Percentiles rank a stretch among this genome's conserved stretches.
These are phyloP conservation scores for Hylaeus anthracinus DNA, from an alignment of 1,140 invertebrate genomes.

Conservation along the genomic window DNA sequence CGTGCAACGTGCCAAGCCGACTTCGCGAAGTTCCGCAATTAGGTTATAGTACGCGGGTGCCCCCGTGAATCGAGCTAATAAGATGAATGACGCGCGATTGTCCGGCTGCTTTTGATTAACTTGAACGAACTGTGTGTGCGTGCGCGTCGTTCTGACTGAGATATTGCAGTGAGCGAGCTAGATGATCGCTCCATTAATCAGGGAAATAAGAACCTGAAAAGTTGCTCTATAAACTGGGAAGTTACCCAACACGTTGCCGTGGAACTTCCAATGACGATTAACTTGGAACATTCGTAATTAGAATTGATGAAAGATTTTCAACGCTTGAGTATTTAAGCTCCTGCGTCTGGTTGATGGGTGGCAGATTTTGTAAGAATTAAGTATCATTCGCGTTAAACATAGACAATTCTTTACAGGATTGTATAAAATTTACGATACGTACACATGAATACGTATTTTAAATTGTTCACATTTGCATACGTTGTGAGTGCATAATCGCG, in stretches of 20 bases:
- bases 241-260: background rate
- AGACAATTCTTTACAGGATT: too few species aligned
- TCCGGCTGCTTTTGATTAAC: slow-evolving; percentile 48
- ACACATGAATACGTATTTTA: too few species aligned
- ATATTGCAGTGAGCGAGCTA: background rate
- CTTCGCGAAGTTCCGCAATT: slow-evolving; percentile 38
- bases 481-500: too few species aligned
- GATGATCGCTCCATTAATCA: slow-evolving; percentile 4
- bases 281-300: too few species aligned
- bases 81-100: slow-evolving; percentile 48
- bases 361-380: too few species aligned
- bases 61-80: slow-evolving; percentile 51
- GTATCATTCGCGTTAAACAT: too few species aligned
- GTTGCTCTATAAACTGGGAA: background rate
- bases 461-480: too few species aligned
- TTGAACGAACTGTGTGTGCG: slow-evolving; percentile 1
- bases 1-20: background rate
- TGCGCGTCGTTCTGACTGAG: background rate
- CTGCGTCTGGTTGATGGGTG: too few species aligned
- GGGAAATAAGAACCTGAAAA: background rate
- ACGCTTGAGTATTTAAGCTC: too few species aligned
- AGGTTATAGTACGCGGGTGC: slow-evolving; percentile 25
- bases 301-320: too few species aligned
- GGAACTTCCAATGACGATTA: background rate
- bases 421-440: too few species aligned